phyloP scores from a whole-genome alignment of 2,797 vertebrate genomes.

The Danio jaintianensis region DNA sequence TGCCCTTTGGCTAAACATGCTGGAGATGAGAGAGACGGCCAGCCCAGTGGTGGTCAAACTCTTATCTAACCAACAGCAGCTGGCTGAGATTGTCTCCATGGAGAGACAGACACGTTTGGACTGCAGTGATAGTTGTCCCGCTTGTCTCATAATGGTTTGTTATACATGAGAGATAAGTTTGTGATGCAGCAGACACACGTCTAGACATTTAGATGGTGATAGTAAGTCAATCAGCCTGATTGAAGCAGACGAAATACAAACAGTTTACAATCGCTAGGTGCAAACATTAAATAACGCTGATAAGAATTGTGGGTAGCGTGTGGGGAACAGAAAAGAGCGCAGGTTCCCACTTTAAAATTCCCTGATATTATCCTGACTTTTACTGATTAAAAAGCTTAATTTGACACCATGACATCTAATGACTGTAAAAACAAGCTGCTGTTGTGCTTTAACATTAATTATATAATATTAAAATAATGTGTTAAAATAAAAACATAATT shows the following conservation, averaged over 20 bases:
- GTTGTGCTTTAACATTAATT: too few species aligned
- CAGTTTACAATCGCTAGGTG: background rate
- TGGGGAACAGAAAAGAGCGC: too few species aligned
- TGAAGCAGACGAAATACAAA: slow-evolving; percentile 3
- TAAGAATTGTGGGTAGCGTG: background rate
- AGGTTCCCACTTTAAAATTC: too few species aligned
- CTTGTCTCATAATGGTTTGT: slow-evolving; percentile 43
- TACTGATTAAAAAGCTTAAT: too few species aligned
- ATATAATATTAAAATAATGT: too few species aligned
- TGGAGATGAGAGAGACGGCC: slow-evolving; percentile 27
- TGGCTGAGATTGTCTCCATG: slow-evolving; percentile 36
- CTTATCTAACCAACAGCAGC: slow-evolving; percentile 51
- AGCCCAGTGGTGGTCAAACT: slow-evolving; percentile 35
- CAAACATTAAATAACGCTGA: background rate
- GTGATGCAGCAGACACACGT: slow-evolving; percentile 17
- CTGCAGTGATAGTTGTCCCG: slow-evolving; percentile 11
- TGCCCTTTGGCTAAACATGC: slow-evolving; percentile 50
- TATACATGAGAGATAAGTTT: slow-evolving; percentile 57
- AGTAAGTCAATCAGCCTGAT: slow-evolving; percentile 7
- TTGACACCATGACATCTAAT: too few species aligned
- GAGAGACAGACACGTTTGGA: slow-evolving; percentile 52
- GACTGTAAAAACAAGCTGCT: too few species aligned
- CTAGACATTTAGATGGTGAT: slow-evolving; percentile 41
- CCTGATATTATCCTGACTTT: too few species aligned
- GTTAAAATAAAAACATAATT: too few species aligned